A percentile compares a stretch with the other conserved stretches of the same genome.
Conservation (phyloP, 2,797 vertebrate species). For the Columba guinea region DNA sequence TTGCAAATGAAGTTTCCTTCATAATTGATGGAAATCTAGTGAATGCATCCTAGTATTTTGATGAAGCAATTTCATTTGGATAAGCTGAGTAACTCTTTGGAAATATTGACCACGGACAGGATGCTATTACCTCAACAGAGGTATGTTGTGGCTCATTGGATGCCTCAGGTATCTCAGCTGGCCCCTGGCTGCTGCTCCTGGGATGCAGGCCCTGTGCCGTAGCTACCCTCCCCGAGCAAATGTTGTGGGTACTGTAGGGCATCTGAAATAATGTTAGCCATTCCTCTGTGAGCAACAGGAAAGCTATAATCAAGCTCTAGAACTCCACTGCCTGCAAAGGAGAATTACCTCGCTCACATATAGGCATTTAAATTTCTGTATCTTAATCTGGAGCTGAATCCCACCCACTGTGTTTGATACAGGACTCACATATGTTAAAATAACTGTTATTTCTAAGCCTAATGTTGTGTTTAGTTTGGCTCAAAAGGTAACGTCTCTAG, state of each 20-base stretch:
- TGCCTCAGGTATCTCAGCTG: background rate
- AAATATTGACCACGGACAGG: background rate
- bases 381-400: background rate
- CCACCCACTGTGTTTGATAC: background rate
- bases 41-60: background rate
- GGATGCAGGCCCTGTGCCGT: background rate
- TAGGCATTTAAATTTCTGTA: background rate
- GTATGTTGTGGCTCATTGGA: rapidly evolving
- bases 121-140: background rate
- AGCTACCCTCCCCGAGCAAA: background rate
- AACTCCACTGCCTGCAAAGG: background rate
- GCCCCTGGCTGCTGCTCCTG: background rate
- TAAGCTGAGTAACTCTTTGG: background rate
- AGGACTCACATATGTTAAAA: background rate
- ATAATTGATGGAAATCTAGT: background rate
- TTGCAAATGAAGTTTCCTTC: background rate
- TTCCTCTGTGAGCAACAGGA: background rate
- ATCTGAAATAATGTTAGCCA: background rate
- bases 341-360: background rate
- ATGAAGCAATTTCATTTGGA: background rate
- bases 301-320: background rate
- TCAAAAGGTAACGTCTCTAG: background rate
- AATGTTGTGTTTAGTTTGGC: background rate
- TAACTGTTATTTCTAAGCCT: background rate
- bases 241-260: background rate